Evolutionary conservation across 2,797 vertebrate genomes (phyloP).

Genomic region (Percopsis omiscomaycus): DNA sequence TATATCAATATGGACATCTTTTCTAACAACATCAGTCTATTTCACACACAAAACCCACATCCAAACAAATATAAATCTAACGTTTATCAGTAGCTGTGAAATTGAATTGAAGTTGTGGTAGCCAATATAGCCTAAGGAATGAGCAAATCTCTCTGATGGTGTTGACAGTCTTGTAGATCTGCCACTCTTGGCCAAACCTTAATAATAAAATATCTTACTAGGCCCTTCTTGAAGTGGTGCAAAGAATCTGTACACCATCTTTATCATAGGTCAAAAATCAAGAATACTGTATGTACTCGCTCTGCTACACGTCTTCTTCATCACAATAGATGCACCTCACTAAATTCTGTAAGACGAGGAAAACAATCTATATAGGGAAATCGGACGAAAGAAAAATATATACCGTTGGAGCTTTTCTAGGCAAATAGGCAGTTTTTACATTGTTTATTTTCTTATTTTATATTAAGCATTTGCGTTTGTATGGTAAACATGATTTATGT

Average conservation of each 20-base stretch:
- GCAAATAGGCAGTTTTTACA: no score
- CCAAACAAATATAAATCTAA: not conserved
- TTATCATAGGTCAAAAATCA: not conserved
- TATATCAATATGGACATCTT: constrained; percentile 16
- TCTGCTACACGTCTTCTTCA: not conserved
- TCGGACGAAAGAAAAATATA: not conserved
- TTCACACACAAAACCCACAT: constrained; percentile 2
- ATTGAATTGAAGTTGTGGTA: not conserved
- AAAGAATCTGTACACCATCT: not conserved
- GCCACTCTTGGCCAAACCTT: no score
- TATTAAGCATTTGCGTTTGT: constrained; percentile 27
- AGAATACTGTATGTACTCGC: not conserved
- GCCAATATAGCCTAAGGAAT: no score
- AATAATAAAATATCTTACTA: no score
- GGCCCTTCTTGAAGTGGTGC: no score
- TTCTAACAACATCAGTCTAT: constrained; percentile 41
- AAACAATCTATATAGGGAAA: constrained; percentile 10
- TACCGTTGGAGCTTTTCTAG: not conserved
- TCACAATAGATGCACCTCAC: not conserved
- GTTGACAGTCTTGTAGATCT: no score
- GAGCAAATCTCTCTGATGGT: no score
- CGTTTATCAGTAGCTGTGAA: constrained; percentile 44
- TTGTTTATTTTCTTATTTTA: no score
- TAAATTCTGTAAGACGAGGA: constrained; percentile 20
- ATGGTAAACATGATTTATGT: constrained; percentile 24